Base-by-base conservation (phyloP, 2,888 invertebrate genomes). In the Cynaeus angustus region DNA sequence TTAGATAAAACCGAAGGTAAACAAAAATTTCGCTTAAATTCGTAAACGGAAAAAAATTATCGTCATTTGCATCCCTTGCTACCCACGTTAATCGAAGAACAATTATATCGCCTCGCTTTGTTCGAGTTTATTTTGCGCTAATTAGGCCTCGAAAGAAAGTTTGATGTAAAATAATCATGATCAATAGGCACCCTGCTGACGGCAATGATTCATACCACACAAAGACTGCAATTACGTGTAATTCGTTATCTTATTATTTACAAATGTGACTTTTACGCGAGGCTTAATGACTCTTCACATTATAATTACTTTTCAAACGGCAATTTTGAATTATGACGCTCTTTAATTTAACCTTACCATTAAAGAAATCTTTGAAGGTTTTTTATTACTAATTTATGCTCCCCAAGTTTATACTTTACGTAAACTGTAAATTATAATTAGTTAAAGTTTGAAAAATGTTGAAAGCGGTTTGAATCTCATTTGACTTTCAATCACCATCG, bases 281-380 rank as follows among this genome's bases (percentile, higher is more conserved):
- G 10, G 65, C 13, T 55, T 65, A 65, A 65, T 55, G 30, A 62
- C 55, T 43, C 53, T 43, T 53, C 37, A 55, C 38, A 38, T 65
- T 53, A 37, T 65, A 65, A 65, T 65, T 65, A 55, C 37, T 61
- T 30, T 48, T 61, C 59, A 30, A 59, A 59, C 50, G 13, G 38
- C 59, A 16, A 46, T 8, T 52, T 62, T 61, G 48, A 61, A 50
- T 61, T 61, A 38, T 50, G 61, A 61, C 46, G 21, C 14, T 37
- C n/a, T 50, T 61, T 37, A 6, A 16, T 13, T 46, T 41, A 21
- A 14, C 14, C 48, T 50, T 52, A 41, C 33, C 46, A 37, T 45
- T 14, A n/a, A 14, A 45, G 48, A 48, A n/a, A 48, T 61, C 33
- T 48, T 46, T 48, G 37, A 33, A 50, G 9, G 61, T 61, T 50